Evolutionary conservation across 2,113 vertebrate genomes (phyloP).

Genomic region (Notothenia rossii): DNA sequence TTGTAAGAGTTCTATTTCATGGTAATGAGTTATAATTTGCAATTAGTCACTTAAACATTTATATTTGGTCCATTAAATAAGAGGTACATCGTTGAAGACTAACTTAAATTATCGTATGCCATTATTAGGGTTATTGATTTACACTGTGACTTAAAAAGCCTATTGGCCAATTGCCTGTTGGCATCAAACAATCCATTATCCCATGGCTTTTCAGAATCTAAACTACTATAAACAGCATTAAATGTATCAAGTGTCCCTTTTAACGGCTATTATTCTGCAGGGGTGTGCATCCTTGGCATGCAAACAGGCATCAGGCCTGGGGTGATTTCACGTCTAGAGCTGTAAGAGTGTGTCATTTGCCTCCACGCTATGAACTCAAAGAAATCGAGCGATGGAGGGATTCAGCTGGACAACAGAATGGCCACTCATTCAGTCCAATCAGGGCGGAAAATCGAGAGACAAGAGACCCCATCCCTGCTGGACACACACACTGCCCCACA

Average conservation of each 20-base stretch:
- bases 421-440: constrained; percentile 84
- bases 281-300: constrained; percentile 22
- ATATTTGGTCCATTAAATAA: not conserved
- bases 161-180: no score
- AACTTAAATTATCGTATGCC: not conserved
- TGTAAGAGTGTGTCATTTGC: constrained; percentile 44
- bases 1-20: not conserved
- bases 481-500: constrained; percentile 29
- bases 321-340: constrained; percentile 73
- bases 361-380: constrained; percentile 42
- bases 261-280: constrained; percentile 3
- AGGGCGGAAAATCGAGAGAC: constrained; percentile 87
- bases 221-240: not conserved
- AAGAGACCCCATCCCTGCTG: constrained; percentile 73
- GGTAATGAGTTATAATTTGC: not conserved
- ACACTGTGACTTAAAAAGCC: not conserved
- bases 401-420: constrained; percentile 75
- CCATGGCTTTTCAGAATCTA: not conserved
- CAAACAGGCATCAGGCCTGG: constrained; percentile 49
- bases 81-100: not conserved
- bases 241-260: not conserved
- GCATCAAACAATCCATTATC: not conserved
- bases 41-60: not conserved
- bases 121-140: not conserved
- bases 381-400: constrained; percentile 47